Evolutionary conservation across 2,113 vertebrate species (phyloP), one percentile per base, ranked within the genome.

Genomic region (Pyrgilauda ruficollis): DNA sequence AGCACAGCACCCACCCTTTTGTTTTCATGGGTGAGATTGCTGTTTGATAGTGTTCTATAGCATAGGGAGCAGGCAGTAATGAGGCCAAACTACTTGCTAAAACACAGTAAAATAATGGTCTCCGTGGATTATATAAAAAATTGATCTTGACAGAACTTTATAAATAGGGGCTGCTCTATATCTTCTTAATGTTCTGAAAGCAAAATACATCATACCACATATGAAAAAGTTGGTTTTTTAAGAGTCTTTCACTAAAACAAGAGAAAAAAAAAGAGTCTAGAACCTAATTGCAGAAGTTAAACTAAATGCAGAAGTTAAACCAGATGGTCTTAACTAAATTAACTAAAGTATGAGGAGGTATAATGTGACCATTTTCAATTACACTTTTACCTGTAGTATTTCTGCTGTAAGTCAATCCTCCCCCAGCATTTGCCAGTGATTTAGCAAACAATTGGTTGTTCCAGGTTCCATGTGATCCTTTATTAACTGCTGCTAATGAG

Each of bases 321-420:
- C 33, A 72, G 77, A 91, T 33, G 10, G 20, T 63, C 37, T 69
- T 50, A 75, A 64, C 9, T 53, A 80, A 67, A 52, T 72, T 62
- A 67, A 69, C 52, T 68, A 13, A 90, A 77, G 19, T 15, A 31
- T 4, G 1, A 56, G 41, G 11, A 81, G 30, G 31, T 80, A 35
- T 15, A 66, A 37, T 7, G 33, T 41, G 17, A 72, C 13, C 10
- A 56, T 43, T 84, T 92, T 75, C 58, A 87, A 67, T 61, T 61
- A 85, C 20, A 49, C n/a, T 56, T 68, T 69, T 98, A 98, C 98
- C 98, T 98, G 98, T 90, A 82, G 96, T 94, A 67, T 87, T 97
- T 96, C 98, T 98, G 93, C 96, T 98, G 96, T 98, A 97, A 85
- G 98, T 93, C 56, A 98, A n/a, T 87, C 98, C 98, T 78, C 97